Percentiles rank a stretch among this genome's conserved stretches.
Conservation (phyloP, 2,113 vertebrate species). For the Mungos mungo region DNA sequence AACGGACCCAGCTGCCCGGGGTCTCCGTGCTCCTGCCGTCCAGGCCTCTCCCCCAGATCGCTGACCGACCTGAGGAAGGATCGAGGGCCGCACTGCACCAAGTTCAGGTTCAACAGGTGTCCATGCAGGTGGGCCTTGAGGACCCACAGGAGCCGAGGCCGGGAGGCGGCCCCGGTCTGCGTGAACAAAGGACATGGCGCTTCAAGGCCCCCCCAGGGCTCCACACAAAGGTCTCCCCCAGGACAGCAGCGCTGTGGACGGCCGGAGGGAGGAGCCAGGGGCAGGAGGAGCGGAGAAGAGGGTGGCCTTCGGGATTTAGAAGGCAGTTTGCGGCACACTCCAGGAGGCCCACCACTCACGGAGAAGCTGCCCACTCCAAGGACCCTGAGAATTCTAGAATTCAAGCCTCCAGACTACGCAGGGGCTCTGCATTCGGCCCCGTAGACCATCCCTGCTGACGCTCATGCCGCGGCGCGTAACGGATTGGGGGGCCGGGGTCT, state of each 20-base stretch:
- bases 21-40: not conserved
- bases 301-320: not conserved
- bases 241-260: not conserved
- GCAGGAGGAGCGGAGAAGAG: not conserved
- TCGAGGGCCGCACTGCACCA: not conserved
- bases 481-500: not conserved
- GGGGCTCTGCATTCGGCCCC: not conserved
- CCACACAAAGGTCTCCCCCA: not conserved
- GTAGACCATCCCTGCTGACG: not conserved
- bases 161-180: not conserved
- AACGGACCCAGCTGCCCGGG: not conserved
- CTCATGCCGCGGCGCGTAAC: not conserved
- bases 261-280: not conserved
- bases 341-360: not conserved
- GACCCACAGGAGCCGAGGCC: not conserved
- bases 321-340: not conserved
- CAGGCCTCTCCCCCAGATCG: not conserved
- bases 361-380: not conserved
- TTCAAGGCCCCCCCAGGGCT: not conserved
- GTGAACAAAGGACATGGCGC: not conserved
- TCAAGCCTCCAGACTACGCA: not conserved
- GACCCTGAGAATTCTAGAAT: not conserved
- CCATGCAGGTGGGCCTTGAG: not conserved
- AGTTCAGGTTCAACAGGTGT: not conserved
- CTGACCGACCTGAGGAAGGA: not conserved